Evolutionary conservation across 2,797 vertebrate genomes (phyloP), one percentile per base, ranked within the genome.

Genomic region (Macrochelys suwanniensis): DNA sequence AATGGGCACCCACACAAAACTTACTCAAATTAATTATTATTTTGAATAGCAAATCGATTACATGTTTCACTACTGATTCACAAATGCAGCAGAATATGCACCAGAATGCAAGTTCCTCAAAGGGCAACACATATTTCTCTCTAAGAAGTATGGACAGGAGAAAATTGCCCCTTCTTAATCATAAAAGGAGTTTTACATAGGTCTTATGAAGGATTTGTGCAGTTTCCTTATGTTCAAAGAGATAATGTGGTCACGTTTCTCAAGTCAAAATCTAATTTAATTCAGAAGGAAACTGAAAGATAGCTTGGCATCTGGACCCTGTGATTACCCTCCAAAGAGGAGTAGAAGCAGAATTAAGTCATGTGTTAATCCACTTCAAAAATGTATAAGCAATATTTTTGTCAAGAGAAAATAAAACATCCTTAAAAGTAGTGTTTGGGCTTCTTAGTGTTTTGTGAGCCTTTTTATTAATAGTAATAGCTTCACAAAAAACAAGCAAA

Each of bases 261-360:
- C 96, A 94, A 96, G 94, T 94, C 79, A 96, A 96, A 96, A 97
- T 97, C 94, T 96, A 97, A 97, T 97, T 97, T 96, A 95, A 96
- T 94, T 97, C 96, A 96, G 89, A 96, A 90, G 87, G 89, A 94
- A 94, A 96, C 91, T 88, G 92, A 97, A 97, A 97, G 84, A 94
- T 88, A 94, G 96, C 94, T 93, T 96, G 94, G 87, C 96, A 96
- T 96, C 96, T 97, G 97, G 96, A 89, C 89, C 87, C 82, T 96
- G 92, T 96, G 96, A 97, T 97, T 97, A 96, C 96, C 89, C 96
- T 96, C 96, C 89, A 92, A 94, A 96, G 81, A 93, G 0, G 93
- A 96, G 90, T 77, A 96, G 68, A 95, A 89, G 47, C 1, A 0
- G 74, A 95, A 96, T 91, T 90, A 96, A 97, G 82, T 92, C 42